Evolutionary conservation across 2,888 invertebrate species (phyloP).

Genomic region (Tenthredo amoena): DNA sequence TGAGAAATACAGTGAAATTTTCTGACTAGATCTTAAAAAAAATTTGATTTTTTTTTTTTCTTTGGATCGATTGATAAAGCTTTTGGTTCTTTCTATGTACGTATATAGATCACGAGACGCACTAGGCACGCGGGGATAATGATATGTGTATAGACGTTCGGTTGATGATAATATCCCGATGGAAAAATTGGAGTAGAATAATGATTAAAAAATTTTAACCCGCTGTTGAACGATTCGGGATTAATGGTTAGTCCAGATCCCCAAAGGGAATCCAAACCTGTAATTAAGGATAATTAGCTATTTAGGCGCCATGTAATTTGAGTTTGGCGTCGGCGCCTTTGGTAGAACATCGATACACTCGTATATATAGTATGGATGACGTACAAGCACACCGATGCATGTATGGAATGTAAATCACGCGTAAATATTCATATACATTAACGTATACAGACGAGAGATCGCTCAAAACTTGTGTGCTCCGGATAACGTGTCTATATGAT

Average conservation of each 20-base stretch:
- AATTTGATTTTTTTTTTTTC: background rate
- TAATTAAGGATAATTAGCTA: conserved; percentile 54
- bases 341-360: conserved; percentile 26
- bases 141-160: background rate
- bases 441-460: background rate
- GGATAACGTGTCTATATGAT: background rate
- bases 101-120: background rate
- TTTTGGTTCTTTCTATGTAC: background rate
- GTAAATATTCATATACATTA: conserved; percentile 5
- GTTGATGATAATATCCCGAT: background rate
- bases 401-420: conserved; percentile 21
- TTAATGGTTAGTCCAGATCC: conserved; percentile 40
- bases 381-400: background rate
- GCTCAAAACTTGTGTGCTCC: background rate
- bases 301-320: conserved; percentile 54
- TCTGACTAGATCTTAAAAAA: background rate
- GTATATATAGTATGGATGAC: background rate
- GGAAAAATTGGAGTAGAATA: background rate
- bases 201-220: background rate
- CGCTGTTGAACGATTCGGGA: background rate
- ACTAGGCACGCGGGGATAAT: background rate
- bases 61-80: background rate
- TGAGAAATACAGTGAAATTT: background rate
- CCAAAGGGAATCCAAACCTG: conserved; percentile 46
- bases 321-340: conserved; percentile 44